Base-by-base conservation (phyloP, 2,888 invertebrate genomes). In the Leptopilina myrica region DNA sequence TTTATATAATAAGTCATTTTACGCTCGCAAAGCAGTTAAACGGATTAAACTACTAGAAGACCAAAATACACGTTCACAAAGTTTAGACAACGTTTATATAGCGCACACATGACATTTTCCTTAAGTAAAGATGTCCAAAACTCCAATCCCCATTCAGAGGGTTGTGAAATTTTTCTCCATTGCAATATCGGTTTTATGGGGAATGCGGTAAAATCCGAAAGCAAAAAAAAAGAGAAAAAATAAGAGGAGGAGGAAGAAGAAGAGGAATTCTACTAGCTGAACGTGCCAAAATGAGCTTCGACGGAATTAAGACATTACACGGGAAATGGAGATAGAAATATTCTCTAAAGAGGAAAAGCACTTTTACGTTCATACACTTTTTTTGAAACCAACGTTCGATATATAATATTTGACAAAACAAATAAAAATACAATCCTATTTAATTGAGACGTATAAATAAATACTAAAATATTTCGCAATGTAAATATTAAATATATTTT, bases 171-270 rank as follows among this genome's bases (percentile, higher is more conserved):
- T 88, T 88, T 33, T 87, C 84, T 86, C 82, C 80, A 80, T 65
- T 77, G 88, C 87, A 87, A 87, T 89, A 89, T 89, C 85, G 87
- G 87, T 88, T 89, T 90, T 89, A 90, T 86, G 87, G 86, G 82
- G 79, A 53, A 84, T 80, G 76, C 86, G 86, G 87, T 89, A 87
- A 89, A 89, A 89, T 86, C 85, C 86, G 85, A 87, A 86, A 84
- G 49, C 49, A 12, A 26, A 53, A 53, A 46, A 49, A 87, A 86
- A 33, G 33, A 33, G 33, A 3, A 84, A 33, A 33, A n/a, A n/a
- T 20, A 26, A 33, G 53, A 53, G 7, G 49, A 43, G 33, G 33
- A 85, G n/a, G 14, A n/a, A n/a, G 33, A 26, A 33, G 53, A 33
- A 8, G 49, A 43, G n/a, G 53, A 53, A 20, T 67, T 67, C 67